Evolutionary conservation across 2,888 invertebrate species (phyloP).

Genomic region (Tuberolachnus salignus): DNA sequence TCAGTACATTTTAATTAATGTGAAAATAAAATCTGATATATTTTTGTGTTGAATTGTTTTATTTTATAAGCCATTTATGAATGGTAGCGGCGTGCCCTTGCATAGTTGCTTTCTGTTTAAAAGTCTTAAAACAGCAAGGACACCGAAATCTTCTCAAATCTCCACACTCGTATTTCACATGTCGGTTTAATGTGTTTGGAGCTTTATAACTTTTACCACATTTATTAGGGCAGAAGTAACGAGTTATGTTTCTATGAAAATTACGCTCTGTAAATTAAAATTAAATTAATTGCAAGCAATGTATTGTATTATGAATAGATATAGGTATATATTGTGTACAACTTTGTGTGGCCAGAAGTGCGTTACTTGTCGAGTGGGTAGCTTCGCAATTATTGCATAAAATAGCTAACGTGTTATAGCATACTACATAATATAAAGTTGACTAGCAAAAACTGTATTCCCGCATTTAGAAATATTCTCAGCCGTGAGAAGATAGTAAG

Average conservation of each 20-base stretch:
- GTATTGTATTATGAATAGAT: too few relatives aligned
- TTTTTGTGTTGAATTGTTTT: background rate
- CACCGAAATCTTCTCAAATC: conserved; percentile 63
- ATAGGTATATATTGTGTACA: too few relatives aligned
- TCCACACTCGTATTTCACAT: conserved; percentile 60
- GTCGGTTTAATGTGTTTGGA: conserved; percentile 56
- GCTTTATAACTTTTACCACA: conserved; percentile 58
- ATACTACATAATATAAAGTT: too few relatives aligned
- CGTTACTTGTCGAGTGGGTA: too few relatives aligned
- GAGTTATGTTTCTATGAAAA: background rate
- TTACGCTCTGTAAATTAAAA: background rate
- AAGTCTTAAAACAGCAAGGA: conserved; percentile 57
- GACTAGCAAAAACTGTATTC: too few relatives aligned
- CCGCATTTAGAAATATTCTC: too few relatives aligned
- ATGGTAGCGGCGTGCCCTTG: conserved; percentile 37
- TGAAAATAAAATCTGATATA: too few relatives aligned
- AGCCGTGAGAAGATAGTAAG: too few relatives aligned
- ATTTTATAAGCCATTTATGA: conserved; percentile 34
- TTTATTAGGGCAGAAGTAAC: conserved; percentile 57
- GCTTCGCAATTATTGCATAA: too few relatives aligned
- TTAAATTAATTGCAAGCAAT: background rate
- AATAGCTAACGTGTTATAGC: too few relatives aligned
- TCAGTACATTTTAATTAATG: too few relatives aligned
- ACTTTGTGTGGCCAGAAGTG: too few relatives aligned
- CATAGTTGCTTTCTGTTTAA: conserved; percentile 55